A percentile compares a stretch with the other conserved stretches of the same genome.
Conservation (phyloP, 37 sponge, comb jelly and placozoan genomes). For the Halisarca cf. caerulea region DNA sequence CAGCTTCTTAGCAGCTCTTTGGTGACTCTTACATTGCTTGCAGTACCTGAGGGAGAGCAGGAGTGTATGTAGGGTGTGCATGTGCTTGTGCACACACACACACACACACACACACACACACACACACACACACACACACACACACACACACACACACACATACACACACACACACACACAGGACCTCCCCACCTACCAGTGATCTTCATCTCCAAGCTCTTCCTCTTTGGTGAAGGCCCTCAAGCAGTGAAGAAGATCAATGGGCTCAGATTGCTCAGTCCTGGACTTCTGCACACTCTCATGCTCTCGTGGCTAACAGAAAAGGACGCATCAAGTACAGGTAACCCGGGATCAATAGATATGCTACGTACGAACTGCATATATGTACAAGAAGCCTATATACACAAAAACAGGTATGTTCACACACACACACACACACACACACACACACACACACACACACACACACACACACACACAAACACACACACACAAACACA, state of each 20-base stretch:
- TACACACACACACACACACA: conserved; percentile 25
- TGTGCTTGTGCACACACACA: not conserved
- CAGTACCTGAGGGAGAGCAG: conserved; percentile 80
- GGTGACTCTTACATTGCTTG: conserved; percentile 81
- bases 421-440: not conserved
- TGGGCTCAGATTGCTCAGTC: conserved; percentile 67
- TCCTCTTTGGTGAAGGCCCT: conserved; percentile 92
- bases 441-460: too few relatives aligned
- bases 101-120: not conserved
- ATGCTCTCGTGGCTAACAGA: conserved; percentile 76
- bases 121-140: conserved; percentile 21
- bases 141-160: conserved; percentile 27
- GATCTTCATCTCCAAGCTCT: conserved; percentile 94
- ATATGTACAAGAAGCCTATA: too few relatives aligned
- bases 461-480: too few relatives aligned
- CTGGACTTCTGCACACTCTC: conserved; percentile 66
- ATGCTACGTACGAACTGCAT: too few relatives aligned
- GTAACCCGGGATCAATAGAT: too few relatives aligned
- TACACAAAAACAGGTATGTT: too few relatives aligned
- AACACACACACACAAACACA: not conserved
- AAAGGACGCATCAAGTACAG: not conserved
- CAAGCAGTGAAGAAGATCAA: conserved; percentile 87
- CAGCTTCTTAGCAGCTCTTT: conserved; percentile 84
- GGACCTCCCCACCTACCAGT: conserved; percentile 73
- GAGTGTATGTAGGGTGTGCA: not conserved